Evolutionary conservation across 2,888 invertebrate genomes (phyloP).

Genomic region (Geotrupes spiniger): DNA sequence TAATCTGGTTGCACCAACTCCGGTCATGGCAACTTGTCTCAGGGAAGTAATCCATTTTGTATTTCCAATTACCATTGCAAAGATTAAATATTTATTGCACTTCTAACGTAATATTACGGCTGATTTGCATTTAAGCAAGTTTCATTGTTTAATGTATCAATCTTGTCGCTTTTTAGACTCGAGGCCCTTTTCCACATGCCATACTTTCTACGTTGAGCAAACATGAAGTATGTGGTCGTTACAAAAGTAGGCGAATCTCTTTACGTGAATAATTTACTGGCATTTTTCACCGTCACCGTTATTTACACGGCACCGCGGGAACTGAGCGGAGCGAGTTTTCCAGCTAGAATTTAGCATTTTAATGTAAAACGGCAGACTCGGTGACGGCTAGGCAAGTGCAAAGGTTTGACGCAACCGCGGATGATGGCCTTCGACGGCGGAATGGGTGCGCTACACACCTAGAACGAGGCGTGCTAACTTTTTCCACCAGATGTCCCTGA

Average conservation of each 20-base stretch:
- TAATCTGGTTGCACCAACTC: too few species aligned
- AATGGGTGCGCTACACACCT: conserved; percentile 42
- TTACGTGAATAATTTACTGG: too few species aligned
- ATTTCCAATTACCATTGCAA: conserved; percentile 4
- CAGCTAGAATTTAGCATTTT: background rate
- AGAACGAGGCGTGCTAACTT: conserved; percentile 39
- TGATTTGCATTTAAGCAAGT: conserved; percentile 1
- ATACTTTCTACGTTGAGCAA: too few species aligned
- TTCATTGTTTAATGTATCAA: too few species aligned
- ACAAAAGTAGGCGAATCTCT: too few species aligned
- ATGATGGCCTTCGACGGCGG: conserved; percentile 35
- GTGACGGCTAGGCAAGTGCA: conserved; percentile 38
- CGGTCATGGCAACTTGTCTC: too few species aligned
- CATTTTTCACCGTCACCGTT: too few species aligned
- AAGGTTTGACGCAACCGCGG: conserved; percentile 32
- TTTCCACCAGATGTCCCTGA: conserved; percentile 30
- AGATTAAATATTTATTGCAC: conserved; percentile 5
- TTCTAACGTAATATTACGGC: background rate
- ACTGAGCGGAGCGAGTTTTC: too few species aligned
- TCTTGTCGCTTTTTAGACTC: too few species aligned
- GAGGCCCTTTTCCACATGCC: too few species aligned
- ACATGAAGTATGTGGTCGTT: too few species aligned
- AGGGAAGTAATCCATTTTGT: conserved; percentile 3
- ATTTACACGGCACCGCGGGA: too few species aligned
- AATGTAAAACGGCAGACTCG: conserved; percentile 31